These are phyloP conservation scores for Pelochelys cantorii DNA, from an alignment of 2,797 vertebrate species.

Conservation along the genomic window DNA sequence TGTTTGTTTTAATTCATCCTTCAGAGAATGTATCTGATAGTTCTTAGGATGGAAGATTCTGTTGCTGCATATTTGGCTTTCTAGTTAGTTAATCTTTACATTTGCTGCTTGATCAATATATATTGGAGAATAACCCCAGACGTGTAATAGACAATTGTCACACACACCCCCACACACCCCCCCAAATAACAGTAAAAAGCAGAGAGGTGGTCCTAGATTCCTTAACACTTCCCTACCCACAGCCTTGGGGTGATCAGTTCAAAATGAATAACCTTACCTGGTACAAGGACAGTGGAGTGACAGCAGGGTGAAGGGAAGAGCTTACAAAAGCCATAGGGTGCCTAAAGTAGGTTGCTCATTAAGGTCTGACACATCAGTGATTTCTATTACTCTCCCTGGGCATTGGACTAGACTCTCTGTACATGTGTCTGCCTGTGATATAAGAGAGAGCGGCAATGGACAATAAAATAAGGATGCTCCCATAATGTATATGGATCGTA, in stretches of 20 bases:
- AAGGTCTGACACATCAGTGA: background rate
- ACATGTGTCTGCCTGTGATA: background rate
- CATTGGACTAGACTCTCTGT: background rate
- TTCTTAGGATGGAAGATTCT: background rate
- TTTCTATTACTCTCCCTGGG: background rate
- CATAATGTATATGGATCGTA: background rate
- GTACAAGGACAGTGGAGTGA: background rate
- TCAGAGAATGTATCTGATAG: background rate
- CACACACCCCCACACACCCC: background rate
- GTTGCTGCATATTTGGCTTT: background rate
- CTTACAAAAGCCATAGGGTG: background rate
- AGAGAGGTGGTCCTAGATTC: background rate
- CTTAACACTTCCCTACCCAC: background rate
- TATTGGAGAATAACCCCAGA: background rate
- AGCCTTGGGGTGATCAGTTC: background rate
- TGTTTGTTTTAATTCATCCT: background rate
- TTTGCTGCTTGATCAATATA: background rate
- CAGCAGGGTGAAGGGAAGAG: background rate
- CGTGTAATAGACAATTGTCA: background rate
- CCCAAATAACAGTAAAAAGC: background rate
- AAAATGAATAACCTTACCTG: background rate
- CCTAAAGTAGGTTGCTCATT: background rate
- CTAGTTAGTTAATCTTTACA: background rate
- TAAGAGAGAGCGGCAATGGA: background rate
- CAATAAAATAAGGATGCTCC: background rate